Base-by-base conservation (phyloP, 2,113 vertebrate genomes). In the Eptatretus burgeri region DNA sequence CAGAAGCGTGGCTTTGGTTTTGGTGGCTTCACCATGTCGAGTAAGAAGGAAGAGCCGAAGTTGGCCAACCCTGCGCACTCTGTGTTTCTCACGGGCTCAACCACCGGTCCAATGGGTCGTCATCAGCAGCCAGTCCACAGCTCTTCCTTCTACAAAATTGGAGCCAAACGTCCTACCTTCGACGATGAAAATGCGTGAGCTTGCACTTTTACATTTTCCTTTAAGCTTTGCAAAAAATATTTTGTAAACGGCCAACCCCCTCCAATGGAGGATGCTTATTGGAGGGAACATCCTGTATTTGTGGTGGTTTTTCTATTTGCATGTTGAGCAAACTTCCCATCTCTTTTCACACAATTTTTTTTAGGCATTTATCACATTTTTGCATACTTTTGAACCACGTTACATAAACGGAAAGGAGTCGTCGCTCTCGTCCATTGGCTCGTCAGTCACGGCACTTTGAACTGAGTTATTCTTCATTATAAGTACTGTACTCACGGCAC, bases 61-160 rank as follows among this genome's bases (percentile, higher is more conserved):
- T 67, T 79, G 16, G 71, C 79, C 1, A 79, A 78, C 13, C 76
- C 78, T 51, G 79, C 86, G 5, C 82, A 89, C 52, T 82, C 81
- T 2, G 74, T 84, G 16, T 87, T 94, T 14, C 82, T 80, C 67
- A 66, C 73, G 2, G n/a, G 81, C 0, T 80, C 81, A 11, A 73
- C 85, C 63, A 53, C 74, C 4, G 73, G 77, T 14, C 78, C 81
- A 10, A 79, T 77, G 0, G 91, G 80, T 53, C 79, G 85, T 0
- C 85, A 94, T 64, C 75, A 74, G 1, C 72, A 72, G 65, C 74
- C 76, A 52, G 83, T 85, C 66, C 88, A 93, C 73, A 80, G 93
- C 20, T 86, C 91, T 64, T 87, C 87, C 18, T 95, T 98, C 74
- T 98, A 94, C 73, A 98, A 98, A 75, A 95, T 98, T 64, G 91